Evolutionary conservation across 2,797 vertebrate genomes (phyloP).

Genomic region (Anas acuta): DNA sequence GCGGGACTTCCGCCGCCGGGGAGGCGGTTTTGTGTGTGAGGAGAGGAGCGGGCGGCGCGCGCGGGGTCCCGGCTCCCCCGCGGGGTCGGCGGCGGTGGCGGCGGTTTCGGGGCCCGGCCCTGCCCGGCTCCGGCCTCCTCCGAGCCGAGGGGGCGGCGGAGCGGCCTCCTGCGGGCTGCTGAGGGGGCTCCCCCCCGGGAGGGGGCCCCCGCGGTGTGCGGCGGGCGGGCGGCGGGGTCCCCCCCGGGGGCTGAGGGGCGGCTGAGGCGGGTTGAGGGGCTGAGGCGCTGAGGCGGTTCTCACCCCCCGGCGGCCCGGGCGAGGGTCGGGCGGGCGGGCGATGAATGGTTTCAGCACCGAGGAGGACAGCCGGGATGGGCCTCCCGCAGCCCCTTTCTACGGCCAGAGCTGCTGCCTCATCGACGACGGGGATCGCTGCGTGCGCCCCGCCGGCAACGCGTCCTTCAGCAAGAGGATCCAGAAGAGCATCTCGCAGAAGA

Average conservation of each 20-base stretch:
- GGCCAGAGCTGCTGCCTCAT: constrained; percentile 97
- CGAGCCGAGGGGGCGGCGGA: background rate
- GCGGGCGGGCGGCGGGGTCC: background rate
- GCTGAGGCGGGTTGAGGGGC: background rate
- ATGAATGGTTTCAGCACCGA: constrained; percentile 99
- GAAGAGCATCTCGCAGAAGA: constrained; percentile 98
- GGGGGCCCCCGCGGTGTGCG: background rate
- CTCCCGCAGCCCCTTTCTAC: constrained; percentile 84
- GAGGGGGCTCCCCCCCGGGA: background rate
- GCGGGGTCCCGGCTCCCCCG: constrained; percentile 32
- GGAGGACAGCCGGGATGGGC: constrained; percentile 95
- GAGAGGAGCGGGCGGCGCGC: background rate
- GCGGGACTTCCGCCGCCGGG: constrained; percentile 83
- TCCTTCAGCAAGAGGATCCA: constrained; percentile 98
- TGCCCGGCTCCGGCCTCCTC: background rate
- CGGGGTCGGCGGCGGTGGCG: constrained; percentile 36
- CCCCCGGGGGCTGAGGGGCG: background rate
- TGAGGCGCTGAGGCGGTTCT: background rate
- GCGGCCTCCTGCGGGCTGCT: background rate
- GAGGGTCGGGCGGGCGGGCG: constrained; percentile 31
- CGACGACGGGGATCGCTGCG: constrained; percentile 94
- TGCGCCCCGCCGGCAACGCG: constrained; percentile 94
- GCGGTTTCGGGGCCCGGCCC: background rate
- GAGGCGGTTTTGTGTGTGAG: constrained; percentile 62
- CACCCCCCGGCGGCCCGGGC: background rate